Evolutionary conservation across 2,113 vertebrate species (phyloP).

Genomic region (Muscicapa adusta): DNA sequence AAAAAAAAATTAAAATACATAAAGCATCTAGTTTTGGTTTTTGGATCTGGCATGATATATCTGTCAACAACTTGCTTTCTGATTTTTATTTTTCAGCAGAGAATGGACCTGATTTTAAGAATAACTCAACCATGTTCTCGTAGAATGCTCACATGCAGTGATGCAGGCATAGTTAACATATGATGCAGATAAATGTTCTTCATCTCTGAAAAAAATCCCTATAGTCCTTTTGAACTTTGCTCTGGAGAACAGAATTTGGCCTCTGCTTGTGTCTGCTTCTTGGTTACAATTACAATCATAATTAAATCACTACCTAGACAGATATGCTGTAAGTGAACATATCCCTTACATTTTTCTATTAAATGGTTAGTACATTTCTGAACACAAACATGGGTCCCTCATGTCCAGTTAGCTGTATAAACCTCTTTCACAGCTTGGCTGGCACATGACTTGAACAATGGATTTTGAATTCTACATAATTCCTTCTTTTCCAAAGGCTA

Average conservation of each 20-base stretch:
- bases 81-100: neutral
- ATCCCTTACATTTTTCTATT: neutral
- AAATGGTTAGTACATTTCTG: neutral
- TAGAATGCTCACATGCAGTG: neutral
- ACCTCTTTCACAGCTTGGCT: constrained; percentile 48
- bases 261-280: neutral
- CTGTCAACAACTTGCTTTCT: neutral
- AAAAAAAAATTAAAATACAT: neutral
- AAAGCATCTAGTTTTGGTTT: neutral
- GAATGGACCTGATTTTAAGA: neutral
- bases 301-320: neutral
- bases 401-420: constrained; percentile 52
- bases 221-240: neutral
- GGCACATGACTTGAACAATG: constrained; percentile 57
- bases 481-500: constrained; percentile 47
- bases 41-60: neutral
- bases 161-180: neutral
- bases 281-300: neutral
- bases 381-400: constrained; percentile 4
- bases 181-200: neutral
- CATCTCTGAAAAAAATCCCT: neutral
- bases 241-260: neutral
- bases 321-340: neutral
- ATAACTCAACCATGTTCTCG: neutral
- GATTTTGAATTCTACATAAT: constrained; percentile 62